phyloP scores from a whole-genome alignment of 2,797 vertebrate species.

The Mormyrus hasselquistii region DNA sequence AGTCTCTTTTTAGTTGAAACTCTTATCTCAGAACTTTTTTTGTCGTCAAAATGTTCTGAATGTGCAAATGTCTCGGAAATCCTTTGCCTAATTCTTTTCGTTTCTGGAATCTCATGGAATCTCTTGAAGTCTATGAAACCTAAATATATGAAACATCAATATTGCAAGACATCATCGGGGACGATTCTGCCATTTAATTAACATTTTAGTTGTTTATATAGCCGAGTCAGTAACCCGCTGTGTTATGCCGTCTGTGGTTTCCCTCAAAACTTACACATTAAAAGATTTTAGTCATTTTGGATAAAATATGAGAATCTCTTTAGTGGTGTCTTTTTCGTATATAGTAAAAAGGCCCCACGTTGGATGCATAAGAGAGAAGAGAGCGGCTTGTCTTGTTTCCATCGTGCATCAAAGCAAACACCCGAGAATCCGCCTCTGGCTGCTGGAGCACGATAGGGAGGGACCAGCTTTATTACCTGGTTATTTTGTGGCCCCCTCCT shows the following conservation, averaged over 20 bases:
- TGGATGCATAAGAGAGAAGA: neutral
- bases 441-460: neutral
- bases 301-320: neutral
- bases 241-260: neutral
- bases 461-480: neutral
- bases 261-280: neutral
- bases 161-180: neutral
- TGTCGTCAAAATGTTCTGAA: neutral
- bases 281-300: neutral
- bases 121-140: neutral
- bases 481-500: neutral
- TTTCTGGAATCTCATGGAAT: neutral
- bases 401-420: neutral
- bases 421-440: neutral
- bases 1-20: neutral
- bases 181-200: neutral
- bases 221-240: neutral
- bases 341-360: neutral
- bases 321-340: neutral
- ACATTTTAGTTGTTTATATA: neutral
- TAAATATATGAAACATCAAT: neutral
- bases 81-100: neutral
- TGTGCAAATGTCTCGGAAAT: conserved; percentile 2
- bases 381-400: neutral
- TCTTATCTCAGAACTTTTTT: conserved; percentile 5